Evolutionary conservation across 2,888 invertebrate genomes (phyloP), one percentile per base, ranked within the genome.

Genomic region (Tetrapedia diversipes): DNA sequence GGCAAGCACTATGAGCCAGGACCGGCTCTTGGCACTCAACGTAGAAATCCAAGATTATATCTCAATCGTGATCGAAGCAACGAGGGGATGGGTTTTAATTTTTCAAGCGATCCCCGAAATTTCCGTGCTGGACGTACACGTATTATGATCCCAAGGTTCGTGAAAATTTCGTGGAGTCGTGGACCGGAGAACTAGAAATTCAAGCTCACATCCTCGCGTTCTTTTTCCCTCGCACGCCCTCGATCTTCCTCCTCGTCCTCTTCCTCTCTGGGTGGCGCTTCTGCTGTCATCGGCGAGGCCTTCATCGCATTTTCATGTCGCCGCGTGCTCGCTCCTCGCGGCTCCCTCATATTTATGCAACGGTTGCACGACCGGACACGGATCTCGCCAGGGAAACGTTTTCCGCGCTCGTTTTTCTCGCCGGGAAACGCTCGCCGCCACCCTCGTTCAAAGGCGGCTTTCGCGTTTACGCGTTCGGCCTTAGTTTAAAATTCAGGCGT

Each of bases 241-340:
- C 24, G 45, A 34, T 54, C 56, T 53, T n/a, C 49, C 63, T 68
- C 43, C 53, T 34, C 53, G 14, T 6, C 24, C 47, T 2, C 24
- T 22, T 61, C n/a, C n/a, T n/a, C n/a, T n/a, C n/a, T n/a, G n/a
- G 45, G n/a, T 60, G 32, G 14, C 68, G 66, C 68, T 65, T 64
- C 77, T 59, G 39, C 73, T 75, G 83, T 84, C 83, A 85, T 84
- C 78, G 84, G 49, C 76, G 79, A 53, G 63, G 73, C 78, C 83
- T 85, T 86, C 86, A 83, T 86, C 86, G 86, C 85, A 87, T 86
- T 86, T 86, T 87, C 85, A 86, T 86, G 85, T 78, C 76, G 71
- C 79, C 83, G 80, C 74, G 83, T 76, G 81, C 79, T 80, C 64
- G 73, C 45, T 73, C 67, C 69, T 82, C 63, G 74, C 65, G 37